Conservation (phyloP, 1,140 invertebrate species). For the Aphaenogaster floridana region DNA sequence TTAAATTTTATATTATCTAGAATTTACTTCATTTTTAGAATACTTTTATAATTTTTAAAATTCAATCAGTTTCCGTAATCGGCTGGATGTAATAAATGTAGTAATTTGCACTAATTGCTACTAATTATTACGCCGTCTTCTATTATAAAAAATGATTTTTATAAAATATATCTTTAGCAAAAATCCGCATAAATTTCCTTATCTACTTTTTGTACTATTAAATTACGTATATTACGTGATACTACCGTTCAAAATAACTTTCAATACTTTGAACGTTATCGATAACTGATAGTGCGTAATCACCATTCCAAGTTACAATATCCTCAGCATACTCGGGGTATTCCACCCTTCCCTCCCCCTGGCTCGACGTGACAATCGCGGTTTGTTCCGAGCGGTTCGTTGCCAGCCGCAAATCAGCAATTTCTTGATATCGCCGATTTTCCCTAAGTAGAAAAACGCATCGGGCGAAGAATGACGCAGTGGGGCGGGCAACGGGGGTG, state of each 20-base stretch:
- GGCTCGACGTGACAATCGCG: background rate
- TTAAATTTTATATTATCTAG: background rate
- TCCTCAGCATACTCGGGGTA: background rate
- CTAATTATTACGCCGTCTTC: background rate
- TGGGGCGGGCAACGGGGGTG: background rate
- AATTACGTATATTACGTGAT: background rate
- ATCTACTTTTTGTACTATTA: background rate
- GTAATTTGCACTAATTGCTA: background rate
- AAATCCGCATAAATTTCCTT: background rate
- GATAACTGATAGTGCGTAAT: background rate
- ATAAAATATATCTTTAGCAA: background rate
- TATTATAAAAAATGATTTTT: background rate
- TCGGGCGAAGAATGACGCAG: constrained; percentile 53
- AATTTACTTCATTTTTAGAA: background rate
- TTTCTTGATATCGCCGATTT: constrained; percentile 45
- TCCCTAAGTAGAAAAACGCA: constrained; percentile 59
- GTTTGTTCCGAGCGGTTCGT: constrained; percentile 26
- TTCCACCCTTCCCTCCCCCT: background rate
- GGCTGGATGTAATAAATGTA: background rate
- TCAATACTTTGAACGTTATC: background rate
- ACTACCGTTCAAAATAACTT: background rate
- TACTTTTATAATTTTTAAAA: background rate
- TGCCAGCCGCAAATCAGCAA: constrained; percentile 46
- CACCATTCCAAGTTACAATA: background rate
- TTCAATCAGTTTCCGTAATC: background rate